These are phyloP conservation scores for Cirrhinus mrigala DNA, from an alignment of 2,797 vertebrate species.

Conservation along the genomic window DNA sequence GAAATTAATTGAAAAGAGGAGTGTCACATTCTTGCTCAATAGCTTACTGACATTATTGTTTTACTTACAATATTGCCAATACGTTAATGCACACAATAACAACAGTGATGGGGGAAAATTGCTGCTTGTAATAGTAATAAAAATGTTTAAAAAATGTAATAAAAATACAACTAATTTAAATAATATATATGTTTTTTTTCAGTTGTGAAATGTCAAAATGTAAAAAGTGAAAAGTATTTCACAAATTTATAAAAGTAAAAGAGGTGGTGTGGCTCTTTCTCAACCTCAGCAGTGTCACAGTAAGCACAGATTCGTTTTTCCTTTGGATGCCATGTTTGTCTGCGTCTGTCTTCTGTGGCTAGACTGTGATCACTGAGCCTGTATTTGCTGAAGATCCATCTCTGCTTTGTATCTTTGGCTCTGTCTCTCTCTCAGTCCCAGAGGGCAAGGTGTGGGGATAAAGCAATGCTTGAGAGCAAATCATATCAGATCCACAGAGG, in stretches of 20 bases:
- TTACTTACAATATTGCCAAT: not conserved
- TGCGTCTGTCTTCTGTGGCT: constrained; percentile 10
- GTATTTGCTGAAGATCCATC: constrained; percentile 12
- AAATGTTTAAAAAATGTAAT: not conserved
- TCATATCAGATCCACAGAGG: constrained; percentile 38
- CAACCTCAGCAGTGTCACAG: not conserved
- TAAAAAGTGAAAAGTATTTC: not conserved
- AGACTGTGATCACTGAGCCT: constrained; percentile 15
- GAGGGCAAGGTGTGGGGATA: constrained; percentile 20
- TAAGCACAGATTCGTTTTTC: not conserved
- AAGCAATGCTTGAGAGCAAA: constrained; percentile 21
- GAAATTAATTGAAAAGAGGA: constrained; percentile 29
- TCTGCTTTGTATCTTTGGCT: not conserved
- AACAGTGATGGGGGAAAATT: not conserved
- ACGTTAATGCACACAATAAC: not conserved
- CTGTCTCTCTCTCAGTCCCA: constrained; percentile 12
- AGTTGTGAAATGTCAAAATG: not conserved
- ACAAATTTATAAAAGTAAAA: not conserved
- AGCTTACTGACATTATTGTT: not conserved
- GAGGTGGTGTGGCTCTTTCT: not conserved
- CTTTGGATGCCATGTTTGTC: not conserved
- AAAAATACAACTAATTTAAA: not conserved
- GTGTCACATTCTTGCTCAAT: not conserved
- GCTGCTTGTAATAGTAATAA: not conserved
- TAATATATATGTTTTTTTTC: not conserved